A percentile compares a stretch with the other conserved stretches of the same genome.
Evolutionary conservation across 2,888 invertebrate species (phyloP).

Genomic region (Ophion costatus): DNA sequence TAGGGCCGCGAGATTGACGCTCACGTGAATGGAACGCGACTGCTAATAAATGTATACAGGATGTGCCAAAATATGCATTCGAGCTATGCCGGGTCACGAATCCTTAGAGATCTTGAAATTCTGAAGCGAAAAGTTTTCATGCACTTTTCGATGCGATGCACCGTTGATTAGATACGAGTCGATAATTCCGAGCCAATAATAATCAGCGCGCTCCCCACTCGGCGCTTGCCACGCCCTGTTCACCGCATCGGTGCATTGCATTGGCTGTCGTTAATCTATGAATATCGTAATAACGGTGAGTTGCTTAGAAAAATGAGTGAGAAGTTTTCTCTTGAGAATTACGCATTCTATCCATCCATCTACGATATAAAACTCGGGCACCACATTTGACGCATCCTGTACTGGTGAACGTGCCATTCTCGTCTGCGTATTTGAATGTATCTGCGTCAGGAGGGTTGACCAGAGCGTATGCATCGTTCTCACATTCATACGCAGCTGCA

Average conservation of each 20-base stretch:
- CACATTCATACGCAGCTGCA: constrained; percentile 45
- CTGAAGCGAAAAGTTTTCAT: not conserved
- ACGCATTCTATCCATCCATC: not conserved
- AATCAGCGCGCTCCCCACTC: not conserved
- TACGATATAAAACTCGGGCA: not conserved
- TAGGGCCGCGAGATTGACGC: constrained; percentile 42
- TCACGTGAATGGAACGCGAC: constrained; percentile 69
- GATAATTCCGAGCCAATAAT: not conserved
- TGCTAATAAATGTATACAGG: constrained; percentile 4
- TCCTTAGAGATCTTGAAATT: not conserved
- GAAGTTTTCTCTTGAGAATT: not conserved
- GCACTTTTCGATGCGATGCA: no score
- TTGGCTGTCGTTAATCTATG: not conserved
- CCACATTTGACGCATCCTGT: not conserved
- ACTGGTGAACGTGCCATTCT: not conserved
- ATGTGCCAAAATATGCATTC: not conserved
- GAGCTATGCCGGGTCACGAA: not conserved
- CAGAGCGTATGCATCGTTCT: constrained; percentile 2
- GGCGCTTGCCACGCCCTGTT: not conserved
- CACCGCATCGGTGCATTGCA: not conserved
- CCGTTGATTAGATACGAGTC: not conserved
- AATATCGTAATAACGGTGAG: not conserved
- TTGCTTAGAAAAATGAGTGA: not conserved
- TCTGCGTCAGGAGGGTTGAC: constrained; percentile 11
- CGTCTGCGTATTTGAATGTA: constrained; percentile 6